Percentiles rank a stretch among this genome's conserved stretches.
phyloP scores from a whole-genome alignment of 2,888 invertebrate genomes.

The Rhaphigaster nebulosa region DNA sequence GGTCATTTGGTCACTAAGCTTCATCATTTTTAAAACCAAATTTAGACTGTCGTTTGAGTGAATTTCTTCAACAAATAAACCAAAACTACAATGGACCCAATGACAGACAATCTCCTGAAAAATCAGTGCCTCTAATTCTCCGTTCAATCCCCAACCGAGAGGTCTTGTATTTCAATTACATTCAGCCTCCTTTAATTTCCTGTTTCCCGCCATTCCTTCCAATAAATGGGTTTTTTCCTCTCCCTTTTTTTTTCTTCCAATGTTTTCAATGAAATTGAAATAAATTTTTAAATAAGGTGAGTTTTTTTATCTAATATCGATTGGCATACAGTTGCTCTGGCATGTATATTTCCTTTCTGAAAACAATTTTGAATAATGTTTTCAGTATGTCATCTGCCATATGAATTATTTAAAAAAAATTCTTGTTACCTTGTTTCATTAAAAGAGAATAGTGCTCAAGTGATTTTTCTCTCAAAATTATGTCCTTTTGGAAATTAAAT shows the following conservation, averaged over 20 bases:
- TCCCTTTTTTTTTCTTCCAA: neutral
- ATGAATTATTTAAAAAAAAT: no score
- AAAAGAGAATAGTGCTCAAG: no score
- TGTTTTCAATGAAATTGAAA: neutral
- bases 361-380: no score
- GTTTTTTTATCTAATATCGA: no score
- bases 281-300: neutral
- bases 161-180: constrained; percentile 49
- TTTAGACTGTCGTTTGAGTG: no score
- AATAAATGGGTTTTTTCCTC: constrained; percentile 36
- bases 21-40: no score
- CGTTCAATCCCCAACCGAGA: constrained; percentile 3
- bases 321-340: neutral
- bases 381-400: no score
- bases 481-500: no score
- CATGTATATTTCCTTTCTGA: no score
- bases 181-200: constrained; percentile 18
- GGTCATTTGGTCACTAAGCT: no score
- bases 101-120: constrained; percentile 37
- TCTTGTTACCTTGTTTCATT: no score
- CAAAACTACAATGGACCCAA: neutral
- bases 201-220: constrained; percentile 35
- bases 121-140: constrained; percentile 16
- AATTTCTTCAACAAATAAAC: neutral
- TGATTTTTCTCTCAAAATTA: no score